phyloP scores from a whole-genome alignment of 2,797 vertebrate species.

The Acrossocheilus fasciatus region DNA sequence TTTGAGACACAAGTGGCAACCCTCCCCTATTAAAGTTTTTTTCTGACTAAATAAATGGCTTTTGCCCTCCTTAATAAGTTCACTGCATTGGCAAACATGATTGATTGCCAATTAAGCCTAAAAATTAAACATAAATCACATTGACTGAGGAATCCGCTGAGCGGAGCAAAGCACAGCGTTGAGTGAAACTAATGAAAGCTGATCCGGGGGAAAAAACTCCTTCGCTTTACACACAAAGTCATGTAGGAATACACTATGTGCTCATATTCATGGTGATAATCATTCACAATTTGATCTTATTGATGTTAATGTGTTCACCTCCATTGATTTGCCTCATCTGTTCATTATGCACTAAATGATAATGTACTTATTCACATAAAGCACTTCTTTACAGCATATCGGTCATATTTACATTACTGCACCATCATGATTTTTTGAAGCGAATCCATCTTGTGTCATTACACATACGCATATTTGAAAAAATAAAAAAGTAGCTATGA shows the following conservation, averaged over 20 bases:
- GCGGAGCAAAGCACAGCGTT: conserved; percentile 31
- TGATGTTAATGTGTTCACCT: conserved; percentile 17
- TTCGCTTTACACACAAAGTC: neutral
- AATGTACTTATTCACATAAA: conserved; percentile 12
- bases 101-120: conserved; percentile 56
- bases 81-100: conserved; percentile 47
- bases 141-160: conserved; percentile 47
- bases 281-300: neutral
- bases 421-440: conserved; percentile 7
- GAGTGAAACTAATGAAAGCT: conserved; percentile 36
- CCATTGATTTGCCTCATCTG: conserved; percentile 8
- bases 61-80: conserved; percentile 38
- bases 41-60: conserved; percentile 35
- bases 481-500: conserved; percentile 28
- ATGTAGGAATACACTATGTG: neutral
- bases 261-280: conserved; percentile 9
- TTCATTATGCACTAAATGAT: conserved; percentile 16
- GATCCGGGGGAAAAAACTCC: conserved; percentile 18
- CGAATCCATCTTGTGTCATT: neutral
- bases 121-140: conserved; percentile 53
- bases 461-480: conserved; percentile 42
- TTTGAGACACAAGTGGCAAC: conserved; percentile 14
- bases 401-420: conserved; percentile 38
- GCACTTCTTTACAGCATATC: conserved; percentile 43
- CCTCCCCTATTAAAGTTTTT: neutral